Conservation (phyloP, 2,113 vertebrate genomes). For the Malurus melanocephalus region DNA sequence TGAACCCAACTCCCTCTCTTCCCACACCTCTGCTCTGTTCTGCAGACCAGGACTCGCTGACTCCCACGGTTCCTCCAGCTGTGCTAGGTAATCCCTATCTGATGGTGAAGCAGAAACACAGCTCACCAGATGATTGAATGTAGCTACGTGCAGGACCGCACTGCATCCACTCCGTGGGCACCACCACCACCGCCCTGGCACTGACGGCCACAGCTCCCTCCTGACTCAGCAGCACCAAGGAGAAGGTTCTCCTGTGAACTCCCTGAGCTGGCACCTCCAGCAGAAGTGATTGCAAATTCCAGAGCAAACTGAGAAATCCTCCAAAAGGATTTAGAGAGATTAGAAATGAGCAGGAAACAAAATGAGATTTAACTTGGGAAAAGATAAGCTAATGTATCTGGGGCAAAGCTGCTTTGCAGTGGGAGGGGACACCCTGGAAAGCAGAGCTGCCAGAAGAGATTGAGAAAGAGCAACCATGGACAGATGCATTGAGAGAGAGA, state of each 20-base stretch:
- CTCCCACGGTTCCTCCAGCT: not conserved
- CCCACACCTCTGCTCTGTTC: not conserved
- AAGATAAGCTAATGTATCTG: conserved; percentile 44
- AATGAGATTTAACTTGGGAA: conserved; percentile 51
- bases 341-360: conserved; percentile 56
- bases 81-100: not conserved
- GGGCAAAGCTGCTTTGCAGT: conserved; percentile 24
- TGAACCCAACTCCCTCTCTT: not conserved
- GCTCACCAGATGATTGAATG: not conserved
- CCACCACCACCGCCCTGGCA: not conserved
- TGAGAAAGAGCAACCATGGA: not conserved
- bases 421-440: not conserved
- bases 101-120: not conserved
- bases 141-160: not conserved
- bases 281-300: conserved; percentile 14
- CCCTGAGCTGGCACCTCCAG: not conserved
- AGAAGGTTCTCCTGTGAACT: not conserved
- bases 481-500: not conserved
- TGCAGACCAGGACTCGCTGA: not conserved
- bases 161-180: not conserved
- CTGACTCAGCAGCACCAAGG: conserved; percentile 6
- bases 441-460: not conserved
- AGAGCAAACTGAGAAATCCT: conserved; percentile 32
- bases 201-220: not conserved
- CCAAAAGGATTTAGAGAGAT: conserved; percentile 47